phyloP scores from a whole-genome alignment of 2,797 vertebrate species.

The Phataginus tetradactyla region DNA sequence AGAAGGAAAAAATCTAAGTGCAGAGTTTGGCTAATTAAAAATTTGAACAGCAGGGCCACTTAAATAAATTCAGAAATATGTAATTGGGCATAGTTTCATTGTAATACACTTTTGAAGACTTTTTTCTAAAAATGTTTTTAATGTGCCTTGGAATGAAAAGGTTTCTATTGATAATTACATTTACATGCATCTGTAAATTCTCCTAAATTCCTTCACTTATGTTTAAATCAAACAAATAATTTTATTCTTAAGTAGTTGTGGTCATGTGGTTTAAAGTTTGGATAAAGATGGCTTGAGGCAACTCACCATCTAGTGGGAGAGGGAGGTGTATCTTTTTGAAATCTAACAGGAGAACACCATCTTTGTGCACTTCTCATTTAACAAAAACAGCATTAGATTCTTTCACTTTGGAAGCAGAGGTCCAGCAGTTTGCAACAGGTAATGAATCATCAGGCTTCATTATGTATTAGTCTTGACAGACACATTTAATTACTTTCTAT shows the following conservation, averaged over 20 bases:
- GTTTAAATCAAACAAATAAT: not conserved
- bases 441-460: not conserved
- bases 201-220: conserved; percentile 14
- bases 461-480: not conserved
- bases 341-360: not conserved
- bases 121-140: not conserved
- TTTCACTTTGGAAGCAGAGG: not conserved
- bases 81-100: not conserved
- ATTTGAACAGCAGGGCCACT: not conserved
- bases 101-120: not conserved
- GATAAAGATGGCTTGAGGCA: not conserved
- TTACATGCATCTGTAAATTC: not conserved
- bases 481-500: conserved; percentile 21
- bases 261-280: not conserved
- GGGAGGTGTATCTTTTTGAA: not conserved
- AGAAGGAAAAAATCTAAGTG: not conserved
- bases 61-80: not conserved
- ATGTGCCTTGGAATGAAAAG: not conserved
- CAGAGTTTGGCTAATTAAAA: not conserved
- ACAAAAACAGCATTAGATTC: not conserved
- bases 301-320: not conserved
- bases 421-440: not conserved
- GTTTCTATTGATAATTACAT: conserved; percentile 6
- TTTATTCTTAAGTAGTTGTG: not conserved
- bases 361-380: not conserved